Evolutionary conservation across 2,888 invertebrate genomes (phyloP).

Genomic region (Trichogramma dendrolimi): DNA sequence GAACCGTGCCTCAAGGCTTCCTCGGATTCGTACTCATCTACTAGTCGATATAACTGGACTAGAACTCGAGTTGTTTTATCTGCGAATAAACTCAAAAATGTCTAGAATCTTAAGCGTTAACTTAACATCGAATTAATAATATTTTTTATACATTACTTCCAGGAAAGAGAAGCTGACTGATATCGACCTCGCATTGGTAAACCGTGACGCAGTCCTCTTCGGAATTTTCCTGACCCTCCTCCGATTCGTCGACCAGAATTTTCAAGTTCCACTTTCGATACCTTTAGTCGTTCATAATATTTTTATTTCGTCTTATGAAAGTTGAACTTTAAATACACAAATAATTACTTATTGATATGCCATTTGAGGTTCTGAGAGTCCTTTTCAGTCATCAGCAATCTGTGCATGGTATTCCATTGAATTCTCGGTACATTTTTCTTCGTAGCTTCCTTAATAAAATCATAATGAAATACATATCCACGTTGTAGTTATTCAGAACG

Average conservation of each 20-base stretch:
- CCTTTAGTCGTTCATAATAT: constrained; percentile 24
- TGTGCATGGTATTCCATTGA: constrained; percentile 39
- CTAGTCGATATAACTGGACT: constrained; percentile 31
- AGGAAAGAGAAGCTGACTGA: constrained; percentile 41
- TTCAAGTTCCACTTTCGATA: constrained; percentile 42
- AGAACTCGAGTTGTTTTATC: constrained; percentile 34
- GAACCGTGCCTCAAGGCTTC: not conserved
- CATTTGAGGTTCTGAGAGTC: constrained; percentile 28
- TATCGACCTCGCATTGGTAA: constrained; percentile 36
- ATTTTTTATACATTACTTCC: constrained; percentile 36
- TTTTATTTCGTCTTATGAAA: too few relatives aligned
- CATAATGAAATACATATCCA: not conserved
- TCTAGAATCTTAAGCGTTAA: not conserved
- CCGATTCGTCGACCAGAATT: constrained; percentile 26
- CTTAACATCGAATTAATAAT: not conserved
- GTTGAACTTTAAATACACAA: not conserved
- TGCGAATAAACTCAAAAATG: constrained; percentile 16
- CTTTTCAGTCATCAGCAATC: constrained; percentile 26
- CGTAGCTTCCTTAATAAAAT: constrained; percentile 26
- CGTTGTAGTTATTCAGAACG: not conserved
- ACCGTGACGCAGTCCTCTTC: not conserved
- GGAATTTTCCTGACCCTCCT: constrained; percentile 11
- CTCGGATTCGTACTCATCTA: constrained; percentile 24
- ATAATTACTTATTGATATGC: constrained; percentile 33
- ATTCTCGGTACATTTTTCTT: constrained; percentile 33